phyloP scores from a whole-genome alignment of 2,888 invertebrate genomes.

The Synergus laeviventris region DNA sequence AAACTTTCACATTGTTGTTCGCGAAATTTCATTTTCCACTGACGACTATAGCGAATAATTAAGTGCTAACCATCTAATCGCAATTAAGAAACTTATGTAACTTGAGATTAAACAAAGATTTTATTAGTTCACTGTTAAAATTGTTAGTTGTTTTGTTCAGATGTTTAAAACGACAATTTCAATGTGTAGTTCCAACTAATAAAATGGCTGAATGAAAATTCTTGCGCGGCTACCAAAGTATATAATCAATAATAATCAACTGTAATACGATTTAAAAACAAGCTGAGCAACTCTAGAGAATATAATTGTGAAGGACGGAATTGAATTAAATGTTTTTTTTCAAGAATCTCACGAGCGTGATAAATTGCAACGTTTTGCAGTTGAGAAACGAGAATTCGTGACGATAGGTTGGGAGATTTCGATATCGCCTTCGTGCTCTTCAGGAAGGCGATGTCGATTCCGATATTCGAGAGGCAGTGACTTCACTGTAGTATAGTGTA shows the following conservation, averaged over 20 bases:
- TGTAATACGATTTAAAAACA: not conserved
- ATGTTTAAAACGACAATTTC: too few relatives aligned
- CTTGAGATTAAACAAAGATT: not conserved
- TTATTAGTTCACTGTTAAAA: too few relatives aligned
- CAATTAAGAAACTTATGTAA: not conserved
- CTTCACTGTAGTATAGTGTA: constrained; percentile 14
- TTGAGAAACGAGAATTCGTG: constrained; percentile 13
- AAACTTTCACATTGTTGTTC: not conserved
- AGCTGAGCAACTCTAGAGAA: not conserved
- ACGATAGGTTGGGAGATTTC: constrained; percentile 25
- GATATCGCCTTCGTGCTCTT: not conserved
- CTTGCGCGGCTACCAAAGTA: too few relatives aligned
- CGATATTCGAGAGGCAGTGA: constrained; percentile 30
- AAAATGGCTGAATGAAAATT: too few relatives aligned
- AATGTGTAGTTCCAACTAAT: too few relatives aligned
- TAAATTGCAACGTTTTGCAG: not conserved
- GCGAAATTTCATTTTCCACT: too few relatives aligned
- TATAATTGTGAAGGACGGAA: not conserved
- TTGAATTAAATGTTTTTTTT: not conserved
- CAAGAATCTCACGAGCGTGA: not conserved
- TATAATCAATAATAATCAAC: not conserved
- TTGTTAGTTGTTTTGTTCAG: not conserved
- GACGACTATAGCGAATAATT: constrained; percentile 1
- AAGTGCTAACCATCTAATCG: not conserved
- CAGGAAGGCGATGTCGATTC: constrained; percentile 1